Conservation (phyloP, 2,797 vertebrate genomes). For the Spheniscus humboldti region DNA sequence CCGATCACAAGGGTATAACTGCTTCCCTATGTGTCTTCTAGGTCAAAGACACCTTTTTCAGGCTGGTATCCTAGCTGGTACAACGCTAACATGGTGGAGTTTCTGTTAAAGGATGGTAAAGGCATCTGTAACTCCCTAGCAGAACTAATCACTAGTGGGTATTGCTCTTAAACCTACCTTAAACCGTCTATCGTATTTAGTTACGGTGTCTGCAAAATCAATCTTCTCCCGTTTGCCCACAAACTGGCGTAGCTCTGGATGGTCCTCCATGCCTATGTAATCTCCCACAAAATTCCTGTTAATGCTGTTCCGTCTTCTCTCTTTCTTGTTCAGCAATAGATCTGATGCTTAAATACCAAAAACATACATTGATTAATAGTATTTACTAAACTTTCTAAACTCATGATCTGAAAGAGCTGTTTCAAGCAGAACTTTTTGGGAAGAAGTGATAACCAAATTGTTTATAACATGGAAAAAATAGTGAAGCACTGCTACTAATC, state of each 20-base stretch:
- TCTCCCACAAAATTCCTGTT: constrained; percentile 98
- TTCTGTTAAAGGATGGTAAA: background rate
- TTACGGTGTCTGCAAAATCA: constrained; percentile 93
- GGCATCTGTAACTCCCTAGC: background rate
- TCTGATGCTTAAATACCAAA: constrained; percentile 84
- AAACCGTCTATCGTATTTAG: constrained; percentile 93
- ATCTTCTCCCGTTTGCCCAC: constrained; percentile 95
- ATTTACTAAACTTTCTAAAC: background rate
- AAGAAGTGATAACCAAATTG: background rate
- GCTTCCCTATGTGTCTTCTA: background rate
- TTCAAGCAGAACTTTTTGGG: background rate
- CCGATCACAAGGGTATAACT: background rate
- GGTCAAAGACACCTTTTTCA: background rate
- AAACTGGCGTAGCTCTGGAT: constrained; percentile 92
- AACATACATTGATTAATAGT: background rate
- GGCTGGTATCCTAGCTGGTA: background rate
- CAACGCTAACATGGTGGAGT: background rate
- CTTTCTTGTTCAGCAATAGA: constrained; percentile 92
- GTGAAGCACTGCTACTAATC: background rate
- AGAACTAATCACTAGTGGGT: background rate
- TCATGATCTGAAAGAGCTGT: background rate
- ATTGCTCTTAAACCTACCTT: constrained; percentile 77
- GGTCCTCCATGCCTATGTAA: constrained; percentile 95
- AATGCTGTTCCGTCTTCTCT: constrained; percentile 93
- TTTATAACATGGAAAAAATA: background rate